Evolutionary conservation across 2,113 vertebrate species (phyloP).

Genomic region (Dunckerocampus dactyliophorus): DNA sequence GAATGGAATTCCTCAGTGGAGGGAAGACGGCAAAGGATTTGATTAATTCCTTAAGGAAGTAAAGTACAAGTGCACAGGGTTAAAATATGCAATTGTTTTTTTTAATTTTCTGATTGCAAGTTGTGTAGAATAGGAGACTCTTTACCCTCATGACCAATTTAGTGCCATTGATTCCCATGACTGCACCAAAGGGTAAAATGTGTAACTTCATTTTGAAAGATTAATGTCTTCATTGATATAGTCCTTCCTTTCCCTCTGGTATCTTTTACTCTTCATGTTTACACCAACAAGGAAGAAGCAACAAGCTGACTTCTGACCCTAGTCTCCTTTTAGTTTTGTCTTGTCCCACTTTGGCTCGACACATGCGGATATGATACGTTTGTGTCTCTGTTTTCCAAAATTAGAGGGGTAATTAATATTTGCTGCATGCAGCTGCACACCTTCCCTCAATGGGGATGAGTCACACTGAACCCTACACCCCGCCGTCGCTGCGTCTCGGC

Average conservation of each 20-base stretch:
- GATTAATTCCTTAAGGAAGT: no score
- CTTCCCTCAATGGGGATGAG: constrained; percentile 19
- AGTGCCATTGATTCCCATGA: no score
- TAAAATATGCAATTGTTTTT: no score
- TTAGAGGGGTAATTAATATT: constrained; percentile 19
- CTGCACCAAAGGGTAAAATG: no score
- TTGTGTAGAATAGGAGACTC: no score
- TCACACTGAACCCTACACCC: constrained; percentile 44
- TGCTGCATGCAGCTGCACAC: constrained; percentile 4
- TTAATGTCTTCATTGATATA: no score
- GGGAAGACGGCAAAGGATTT: no score
- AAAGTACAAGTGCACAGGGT: no score
- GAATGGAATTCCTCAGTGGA: constrained; percentile 32
- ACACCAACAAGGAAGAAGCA: not conserved
- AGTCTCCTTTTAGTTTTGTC: constrained; percentile 15
- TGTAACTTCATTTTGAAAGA: no score
- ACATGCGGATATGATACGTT: not conserved
- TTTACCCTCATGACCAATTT: no score
- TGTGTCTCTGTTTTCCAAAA: not conserved
- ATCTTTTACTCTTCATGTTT: not conserved
- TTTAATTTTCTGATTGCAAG: no score
- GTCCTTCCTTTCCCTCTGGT: not conserved
- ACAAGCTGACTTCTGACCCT: constrained; percentile 16
- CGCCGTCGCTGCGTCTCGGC: constrained; percentile 14
- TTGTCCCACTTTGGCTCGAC: not conserved